Evolutionary conservation across 2,888 invertebrate genomes (phyloP), one percentile per base, ranked within the genome.

Genomic region (Proisotoma minuta): DNA sequence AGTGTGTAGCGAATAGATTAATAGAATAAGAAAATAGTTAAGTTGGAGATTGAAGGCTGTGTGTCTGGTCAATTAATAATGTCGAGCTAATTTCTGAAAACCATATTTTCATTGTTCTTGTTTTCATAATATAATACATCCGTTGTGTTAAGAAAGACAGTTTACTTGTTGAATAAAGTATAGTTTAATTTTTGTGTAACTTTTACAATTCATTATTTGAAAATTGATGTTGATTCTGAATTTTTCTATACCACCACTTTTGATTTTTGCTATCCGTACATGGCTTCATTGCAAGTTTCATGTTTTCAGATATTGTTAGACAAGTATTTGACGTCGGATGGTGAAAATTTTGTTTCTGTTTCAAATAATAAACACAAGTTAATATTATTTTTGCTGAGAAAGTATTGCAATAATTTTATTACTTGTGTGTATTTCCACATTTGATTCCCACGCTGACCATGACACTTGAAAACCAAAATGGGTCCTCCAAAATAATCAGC

Each of bases 381-480:
- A n/a, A n/a, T 34, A 34, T 34, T 34, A 34, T 34, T 8, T 15
- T 10, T 34, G 34, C 34, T 8, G 15, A 15, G 34, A n/a, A n/a
- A n/a, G n/a, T n/a, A n/a, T n/a, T n/a, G n/a, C 15, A 34, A 34
- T 10, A 34, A 43, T 5, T 43, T 12, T 43, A 43, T 51, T 57
- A 63, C 60, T 4, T 56, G 28, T 8, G 26, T 2, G 28, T 60
- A 63, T 20, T 20, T 20, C 63, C 63, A 63, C 23, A 28, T 26
- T 24, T 63, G 63, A 60, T 63, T 63, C 20, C 63, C 63, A 22
- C 47, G 23, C 8, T 24, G 26, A n/a, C 57, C 52, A 57, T 63
- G 63, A 23, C 63, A 63, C 5, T 34, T n/a, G 28, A 50, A 60
- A n/a, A 63, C 12, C 0, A 40, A 4, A 10, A 63, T n/a, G 2